Conservation (phyloP, 92 coral and sea anemone genomes). For the Parazoanthus swiftii region DNA sequence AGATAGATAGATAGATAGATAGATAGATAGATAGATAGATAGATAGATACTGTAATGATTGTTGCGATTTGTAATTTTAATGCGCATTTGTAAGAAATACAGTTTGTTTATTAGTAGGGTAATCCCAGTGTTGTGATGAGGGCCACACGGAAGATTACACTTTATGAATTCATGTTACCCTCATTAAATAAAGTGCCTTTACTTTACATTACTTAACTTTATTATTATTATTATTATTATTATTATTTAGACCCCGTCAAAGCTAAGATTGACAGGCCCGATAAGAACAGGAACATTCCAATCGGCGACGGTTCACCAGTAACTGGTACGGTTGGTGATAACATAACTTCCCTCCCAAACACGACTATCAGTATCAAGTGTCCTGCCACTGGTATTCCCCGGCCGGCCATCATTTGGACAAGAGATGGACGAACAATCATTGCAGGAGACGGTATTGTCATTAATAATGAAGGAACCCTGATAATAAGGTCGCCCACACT, state of each 20-base stretch:
- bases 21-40: no score
- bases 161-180: no score
- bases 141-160: no score
- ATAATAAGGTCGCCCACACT: neutral
- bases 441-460: neutral
- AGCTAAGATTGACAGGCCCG: conserved; percentile 13
- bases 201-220: no score
- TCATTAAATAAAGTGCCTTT: no score
- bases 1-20: no score
- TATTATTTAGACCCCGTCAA: neutral
- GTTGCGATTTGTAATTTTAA: neutral
- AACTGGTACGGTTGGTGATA: conserved; percentile 11
- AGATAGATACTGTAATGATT: no score
- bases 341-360: conserved; percentile 23
- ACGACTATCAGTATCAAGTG: conserved; percentile 13
- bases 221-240: no score
- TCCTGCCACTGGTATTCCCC: conserved; percentile 18
- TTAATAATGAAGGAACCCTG: neutral
- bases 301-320: conserved; percentile 1
- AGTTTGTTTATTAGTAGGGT: no score
- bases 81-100: no score
- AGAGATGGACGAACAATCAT: neutral
- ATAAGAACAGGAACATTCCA: neutral
- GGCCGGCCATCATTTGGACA: neutral
- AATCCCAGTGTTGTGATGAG: no score